Evolutionary conservation across 2,113 vertebrate genomes (phyloP).

Genomic region (Saguinus imperator): DNA sequence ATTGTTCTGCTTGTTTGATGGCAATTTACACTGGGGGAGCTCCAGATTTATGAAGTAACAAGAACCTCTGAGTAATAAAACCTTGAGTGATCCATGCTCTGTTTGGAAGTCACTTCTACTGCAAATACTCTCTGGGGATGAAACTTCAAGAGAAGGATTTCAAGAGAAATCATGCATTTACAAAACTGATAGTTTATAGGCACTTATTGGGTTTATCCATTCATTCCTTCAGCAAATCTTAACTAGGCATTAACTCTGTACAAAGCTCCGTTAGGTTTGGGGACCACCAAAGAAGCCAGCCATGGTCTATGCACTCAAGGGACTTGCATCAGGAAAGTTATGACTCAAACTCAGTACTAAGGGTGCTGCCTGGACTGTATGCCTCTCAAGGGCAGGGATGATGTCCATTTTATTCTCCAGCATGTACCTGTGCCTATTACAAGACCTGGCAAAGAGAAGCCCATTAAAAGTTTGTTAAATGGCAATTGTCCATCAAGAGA

Average conservation of each 20-base stretch:
- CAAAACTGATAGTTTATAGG: slow-evolving; percentile 30
- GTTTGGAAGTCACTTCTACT: slow-evolving; percentile 24
- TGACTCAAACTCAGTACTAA: neutral
- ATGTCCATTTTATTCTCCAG: neutral
- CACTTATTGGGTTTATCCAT: slow-evolving; percentile 14
- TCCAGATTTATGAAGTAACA: slow-evolving; percentile 74
- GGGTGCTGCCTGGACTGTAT: neutral
- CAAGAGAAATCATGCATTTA: neutral
- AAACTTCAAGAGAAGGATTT: slow-evolving; percentile 76
- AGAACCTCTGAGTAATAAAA: slow-evolving; percentile 82
- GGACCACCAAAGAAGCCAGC: neutral
- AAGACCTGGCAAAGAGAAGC: neutral
- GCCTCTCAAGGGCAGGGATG: neutral
- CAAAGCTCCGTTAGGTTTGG: neutral
- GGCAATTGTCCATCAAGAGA: too few species aligned
- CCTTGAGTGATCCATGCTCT: slow-evolving; percentile 73
- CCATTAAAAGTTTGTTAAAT: neutral
- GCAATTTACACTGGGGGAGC: slow-evolving; percentile 67
- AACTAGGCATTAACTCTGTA: neutral
- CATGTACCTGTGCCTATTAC: neutral
- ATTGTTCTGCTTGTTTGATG: slow-evolving; percentile 69
- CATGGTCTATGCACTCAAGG: neutral
- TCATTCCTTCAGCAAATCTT: neutral
- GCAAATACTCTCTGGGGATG: slow-evolving; percentile 70
- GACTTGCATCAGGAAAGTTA: neutral